Conservation (phyloP, 2,888 invertebrate genomes). For the Spicauda simplicius region DNA sequence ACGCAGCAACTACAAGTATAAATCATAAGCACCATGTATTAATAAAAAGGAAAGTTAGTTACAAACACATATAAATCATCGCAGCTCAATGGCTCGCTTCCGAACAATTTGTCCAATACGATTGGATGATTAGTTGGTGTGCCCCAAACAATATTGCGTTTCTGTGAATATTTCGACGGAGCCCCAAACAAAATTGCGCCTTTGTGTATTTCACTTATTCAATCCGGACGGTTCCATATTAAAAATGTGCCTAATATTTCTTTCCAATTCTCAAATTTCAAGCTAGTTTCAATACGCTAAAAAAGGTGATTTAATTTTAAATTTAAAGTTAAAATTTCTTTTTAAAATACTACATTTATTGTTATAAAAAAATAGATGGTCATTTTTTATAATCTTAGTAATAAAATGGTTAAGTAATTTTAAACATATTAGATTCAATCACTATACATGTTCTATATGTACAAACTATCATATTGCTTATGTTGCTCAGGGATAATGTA, state of each 20-base stretch:
- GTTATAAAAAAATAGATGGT: no score
- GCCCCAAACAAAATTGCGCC: slow-evolving; percentile 1
- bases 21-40: not conserved
- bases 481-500: no score
- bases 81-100: not conserved
- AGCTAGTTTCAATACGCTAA: not conserved
- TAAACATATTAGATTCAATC: no score
- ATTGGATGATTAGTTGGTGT: not conserved
- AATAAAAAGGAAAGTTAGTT: not conserved
- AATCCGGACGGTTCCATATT: not conserved
- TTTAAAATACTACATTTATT: no score
- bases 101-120: not conserved
- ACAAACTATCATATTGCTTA: no score
- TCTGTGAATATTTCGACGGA: not conserved
- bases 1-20: not conserved
- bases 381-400: no score
- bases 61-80: not conserved
- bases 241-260: not conserved
- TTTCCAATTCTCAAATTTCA: not conserved
- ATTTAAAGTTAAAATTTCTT: not conserved
- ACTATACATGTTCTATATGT: no score
- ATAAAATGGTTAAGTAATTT: no score
- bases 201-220: slow-evolving; percentile 1
- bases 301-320: not conserved
- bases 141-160: slow-evolving; percentile 1